These are phyloP conservation scores for Actinia equina DNA, from an alignment of 64 coral and sea anemone genomes.

Conservation along the genomic window DNA sequence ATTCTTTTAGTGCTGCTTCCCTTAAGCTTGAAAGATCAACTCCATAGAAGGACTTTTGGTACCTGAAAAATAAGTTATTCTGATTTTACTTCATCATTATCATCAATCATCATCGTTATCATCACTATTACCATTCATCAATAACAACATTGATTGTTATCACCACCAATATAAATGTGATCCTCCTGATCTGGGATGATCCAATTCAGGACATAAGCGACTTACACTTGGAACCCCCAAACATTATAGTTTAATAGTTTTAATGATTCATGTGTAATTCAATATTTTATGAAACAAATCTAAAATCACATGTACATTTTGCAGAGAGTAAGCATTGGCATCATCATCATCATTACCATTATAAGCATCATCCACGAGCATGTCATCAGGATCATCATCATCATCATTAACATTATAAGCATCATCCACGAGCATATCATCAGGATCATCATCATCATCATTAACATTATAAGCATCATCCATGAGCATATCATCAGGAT, in stretches of 20 bases:
- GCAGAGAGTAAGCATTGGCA: not conserved
- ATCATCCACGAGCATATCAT: not conserved
- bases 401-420: not conserved
- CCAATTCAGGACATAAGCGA: no score
- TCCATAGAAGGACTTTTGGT: conserved; percentile 98
- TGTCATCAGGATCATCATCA: not conserved
- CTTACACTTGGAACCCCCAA: no score
- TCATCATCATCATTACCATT: not conserved
- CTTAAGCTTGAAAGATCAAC: conserved; percentile 87
- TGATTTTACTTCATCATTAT: not conserved
- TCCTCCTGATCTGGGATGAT: no score
- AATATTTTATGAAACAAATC: no score
- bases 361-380: not conserved
- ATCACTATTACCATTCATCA: no score
- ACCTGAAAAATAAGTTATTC: conserved; percentile 29
- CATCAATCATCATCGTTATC: not conserved
- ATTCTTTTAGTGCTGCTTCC: conserved; percentile 87
- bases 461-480: not conserved
- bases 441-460: not conserved
- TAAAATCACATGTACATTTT: no score
- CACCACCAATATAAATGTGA: no score
- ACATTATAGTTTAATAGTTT: no score
- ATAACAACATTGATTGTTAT: no score
- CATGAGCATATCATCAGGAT: not conserved
- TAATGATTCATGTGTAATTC: no score